These are phyloP conservation scores for Meteorus sp. DNA, from an alignment of 1,140 invertebrate species.

Conservation along the genomic window DNA sequence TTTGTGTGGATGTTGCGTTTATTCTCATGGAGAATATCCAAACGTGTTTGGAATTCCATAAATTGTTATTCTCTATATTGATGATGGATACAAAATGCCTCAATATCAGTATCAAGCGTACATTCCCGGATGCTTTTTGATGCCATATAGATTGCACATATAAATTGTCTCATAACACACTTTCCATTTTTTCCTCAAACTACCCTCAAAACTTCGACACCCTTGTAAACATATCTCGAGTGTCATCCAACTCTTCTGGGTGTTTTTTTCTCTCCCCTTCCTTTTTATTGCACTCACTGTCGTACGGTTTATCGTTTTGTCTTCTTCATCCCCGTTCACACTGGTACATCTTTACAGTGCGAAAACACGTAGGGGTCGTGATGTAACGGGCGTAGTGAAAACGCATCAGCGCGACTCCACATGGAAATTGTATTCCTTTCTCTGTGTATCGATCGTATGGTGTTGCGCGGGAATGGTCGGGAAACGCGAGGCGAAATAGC, in stretches of 20 bases:
- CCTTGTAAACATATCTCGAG: background rate
- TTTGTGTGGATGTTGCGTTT: too few species aligned
- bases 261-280: background rate
- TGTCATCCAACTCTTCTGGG: background rate
- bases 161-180: too few species aligned
- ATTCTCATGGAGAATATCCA: too few species aligned
- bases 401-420: background rate
- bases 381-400: too few species aligned
- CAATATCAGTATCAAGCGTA: too few species aligned
- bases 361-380: slow-evolving; percentile 9
- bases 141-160: too few species aligned
- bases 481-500: background rate
- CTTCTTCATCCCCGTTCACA: background rate
- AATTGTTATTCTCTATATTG: too few species aligned
- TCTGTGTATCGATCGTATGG: slow-evolving; percentile 22
- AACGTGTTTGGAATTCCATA: too few species aligned
- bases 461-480: background rate
- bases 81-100: too few species aligned
- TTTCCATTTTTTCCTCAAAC: background rate
- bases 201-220: background rate
- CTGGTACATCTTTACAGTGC: background rate
- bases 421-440: slow-evolving; percentile 21
- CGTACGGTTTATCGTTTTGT: background rate
- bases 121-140: background rate
- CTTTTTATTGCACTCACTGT: background rate